Evolutionary conservation across 2,797 vertebrate genomes (phyloP).

Genomic region (Momotus momota): DNA sequence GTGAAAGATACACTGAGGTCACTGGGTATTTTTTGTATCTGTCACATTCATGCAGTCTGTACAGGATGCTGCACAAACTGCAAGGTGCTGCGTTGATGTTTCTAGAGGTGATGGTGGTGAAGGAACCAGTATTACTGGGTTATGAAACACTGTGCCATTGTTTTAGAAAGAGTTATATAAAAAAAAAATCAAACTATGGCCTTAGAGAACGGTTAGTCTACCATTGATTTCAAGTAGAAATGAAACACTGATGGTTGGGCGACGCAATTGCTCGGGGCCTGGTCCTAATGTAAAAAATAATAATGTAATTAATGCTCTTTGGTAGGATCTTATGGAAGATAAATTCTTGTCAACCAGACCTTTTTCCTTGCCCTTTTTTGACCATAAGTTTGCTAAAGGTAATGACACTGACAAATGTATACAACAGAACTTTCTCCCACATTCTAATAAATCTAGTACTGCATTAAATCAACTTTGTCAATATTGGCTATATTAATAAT

Average conservation of each 20-base stretch:
- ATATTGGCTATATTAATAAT: background rate
- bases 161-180: background rate
- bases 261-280: background rate
- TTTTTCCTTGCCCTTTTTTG: background rate
- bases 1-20: background rate
- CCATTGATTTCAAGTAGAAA: background rate
- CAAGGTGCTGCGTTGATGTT: background rate
- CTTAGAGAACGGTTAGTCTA: background rate
- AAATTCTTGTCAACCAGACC: background rate
- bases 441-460: background rate
- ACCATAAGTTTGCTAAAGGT: background rate
- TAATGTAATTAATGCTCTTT: background rate
- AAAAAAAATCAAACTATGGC: background rate
- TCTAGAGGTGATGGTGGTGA: background rate
- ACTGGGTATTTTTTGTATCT: background rate
- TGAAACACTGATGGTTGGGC: background rate
- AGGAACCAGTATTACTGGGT: background rate
- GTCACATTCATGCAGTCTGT: background rate
- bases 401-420: background rate
- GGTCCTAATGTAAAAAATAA: background rate
- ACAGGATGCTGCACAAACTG: background rate
- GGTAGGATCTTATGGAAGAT: background rate
- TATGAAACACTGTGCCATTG: conserved; percentile 4
- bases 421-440: background rate
- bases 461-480: background rate